Base-by-base conservation (phyloP, 2,888 invertebrate genomes). In the Spodoptera picta region DNA sequence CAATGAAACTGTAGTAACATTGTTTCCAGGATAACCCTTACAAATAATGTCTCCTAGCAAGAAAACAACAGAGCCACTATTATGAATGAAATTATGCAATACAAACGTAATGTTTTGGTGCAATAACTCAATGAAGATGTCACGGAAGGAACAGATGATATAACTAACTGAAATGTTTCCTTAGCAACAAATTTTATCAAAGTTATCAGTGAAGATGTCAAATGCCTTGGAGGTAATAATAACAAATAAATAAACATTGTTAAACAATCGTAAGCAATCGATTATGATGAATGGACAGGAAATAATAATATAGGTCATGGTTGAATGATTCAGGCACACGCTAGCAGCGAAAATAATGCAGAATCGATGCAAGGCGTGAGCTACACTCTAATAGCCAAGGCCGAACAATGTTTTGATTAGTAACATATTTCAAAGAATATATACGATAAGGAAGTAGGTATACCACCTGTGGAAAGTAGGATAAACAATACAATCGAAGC, bases 281-380 rank as follows among this genome's bases (percentile, higher is more conserved):
- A 74, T 72, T 55, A 64, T 48, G 24, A 69, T 60, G 46, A 63
- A 69, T 74, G 47, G 36, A 1, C 59, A 72, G 56, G 69, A 72
- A 74, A 60, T 64, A 60, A 48, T 19, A 60, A 74, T 69, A 69
- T 72, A 69, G 72, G 75, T 72, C 72, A 74, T 48, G 75, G 69
- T 31, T 74, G 63, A 46, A 44, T 74, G 75, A 72, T 63, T 72
- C 71, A 69, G 51, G 55, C 24, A 31, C 10, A 52, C n/a, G 55
- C 60, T 66, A 51, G 41, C 44, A n/a, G 19, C 43, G 48, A 57
- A 72, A 69, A 69, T 62, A 46, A 53, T 68, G 59, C 49, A 57
- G 23, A 47, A 56, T 47, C 45, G 46, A 42, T 53, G n/a, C 7
- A 56, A 47, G 27, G 42, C 45, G 36, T 58, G 1, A 42, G 7